These are phyloP conservation scores for Hanleya hanleyi DNA, from an alignment of 2,888 invertebrate species.

Conservation along the genomic window DNA sequence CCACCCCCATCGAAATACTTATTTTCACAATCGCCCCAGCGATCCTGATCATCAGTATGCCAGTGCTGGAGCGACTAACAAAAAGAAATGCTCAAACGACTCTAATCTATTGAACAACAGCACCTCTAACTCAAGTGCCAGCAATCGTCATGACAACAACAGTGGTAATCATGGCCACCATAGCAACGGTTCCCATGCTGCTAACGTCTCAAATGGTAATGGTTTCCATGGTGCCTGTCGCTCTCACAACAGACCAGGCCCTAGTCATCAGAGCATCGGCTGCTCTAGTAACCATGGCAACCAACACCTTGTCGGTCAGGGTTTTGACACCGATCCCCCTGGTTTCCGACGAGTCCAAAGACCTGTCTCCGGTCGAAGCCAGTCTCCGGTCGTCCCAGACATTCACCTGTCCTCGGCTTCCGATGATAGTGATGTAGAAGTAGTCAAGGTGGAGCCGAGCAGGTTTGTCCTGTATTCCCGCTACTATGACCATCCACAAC, in stretches of 20 bases:
- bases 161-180: neutral
- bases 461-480: no score
- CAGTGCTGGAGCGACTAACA: neutral
- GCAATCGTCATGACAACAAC: neutral
- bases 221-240: neutral
- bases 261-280: neutral
- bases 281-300: neutral
- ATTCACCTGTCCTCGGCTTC: conserved; percentile 76
- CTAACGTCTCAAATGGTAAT: no score
- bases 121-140: neutral
- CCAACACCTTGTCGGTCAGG: neutral
- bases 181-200: neutral
- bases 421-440: conserved; percentile 75
- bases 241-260: neutral
- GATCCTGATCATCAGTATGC: neutral
- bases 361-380: neutral
- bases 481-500: no score
- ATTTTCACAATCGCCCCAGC: neutral
- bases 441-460: conserved; percentile 66
- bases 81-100: conserved; percentile 1
- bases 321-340: neutral
- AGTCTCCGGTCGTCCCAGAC: conserved; percentile 46
- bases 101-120: neutral
- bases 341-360: neutral
- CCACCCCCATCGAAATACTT: neutral